These are phyloP conservation scores for Aspidiotus destructor DNA, from an alignment of 2,888 invertebrate genomes.

Conservation along the genomic window DNA sequence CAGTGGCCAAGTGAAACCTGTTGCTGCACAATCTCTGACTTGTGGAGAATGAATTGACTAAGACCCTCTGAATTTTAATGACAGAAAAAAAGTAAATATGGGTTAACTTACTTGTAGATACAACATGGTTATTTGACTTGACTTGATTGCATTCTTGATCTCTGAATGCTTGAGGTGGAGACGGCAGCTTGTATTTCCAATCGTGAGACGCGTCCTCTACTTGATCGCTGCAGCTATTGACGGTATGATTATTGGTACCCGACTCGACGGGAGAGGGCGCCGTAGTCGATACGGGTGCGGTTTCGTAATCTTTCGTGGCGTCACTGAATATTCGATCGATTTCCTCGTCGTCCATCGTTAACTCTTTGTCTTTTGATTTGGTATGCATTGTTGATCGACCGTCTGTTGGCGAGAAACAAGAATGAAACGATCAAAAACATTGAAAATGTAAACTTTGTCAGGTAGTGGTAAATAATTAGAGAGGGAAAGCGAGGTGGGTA, in stretches of 20 bases:
- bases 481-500: too few species aligned
- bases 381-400: not conserved
- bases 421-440: not conserved
- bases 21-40: too few species aligned
- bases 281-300: slow-evolving; percentile 28
- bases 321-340: slow-evolving; percentile 39
- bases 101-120: slow-evolving; percentile 37
- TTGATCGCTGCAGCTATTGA: slow-evolving; percentile 29
- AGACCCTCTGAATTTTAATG: too few species aligned
- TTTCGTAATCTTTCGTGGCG: slow-evolving; percentile 38
- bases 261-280: slow-evolving; percentile 17
- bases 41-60: too few species aligned
- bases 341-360: slow-evolving; percentile 38
- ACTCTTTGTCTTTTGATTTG: slow-evolving; percentile 23
- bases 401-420: slow-evolving; percentile 25
- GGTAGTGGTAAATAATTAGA: too few species aligned
- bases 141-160: slow-evolving; percentile 29
- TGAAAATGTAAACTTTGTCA: not conserved
- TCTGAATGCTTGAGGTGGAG: slow-evolving; percentile 46
- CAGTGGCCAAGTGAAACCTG: too few species aligned
- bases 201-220: slow-evolving; percentile 35
- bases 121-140: slow-evolving; percentile 38
- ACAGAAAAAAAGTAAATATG: too few species aligned
- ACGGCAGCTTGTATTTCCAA: slow-evolving; percentile 52
- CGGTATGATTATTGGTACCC: not conserved